These are phyloP conservation scores for Taenioides sp. DNA, from an alignment of 2,797 vertebrate species.

Conservation along the genomic window DNA sequence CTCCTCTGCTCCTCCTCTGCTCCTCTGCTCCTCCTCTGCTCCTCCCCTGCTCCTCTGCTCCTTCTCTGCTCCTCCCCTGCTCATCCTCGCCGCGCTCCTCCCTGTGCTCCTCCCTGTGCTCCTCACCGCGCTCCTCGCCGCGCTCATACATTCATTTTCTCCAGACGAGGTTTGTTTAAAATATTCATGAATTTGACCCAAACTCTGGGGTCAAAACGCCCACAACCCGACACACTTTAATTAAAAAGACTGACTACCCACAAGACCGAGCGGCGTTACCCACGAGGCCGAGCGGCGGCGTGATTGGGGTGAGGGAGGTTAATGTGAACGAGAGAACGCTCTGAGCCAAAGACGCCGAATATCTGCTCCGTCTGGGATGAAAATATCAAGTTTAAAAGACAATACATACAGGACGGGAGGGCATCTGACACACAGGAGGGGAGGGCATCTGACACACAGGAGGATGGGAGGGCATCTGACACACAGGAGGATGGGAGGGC, in stretches of 20 bases:
- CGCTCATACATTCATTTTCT: not conserved
- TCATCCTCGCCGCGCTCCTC: too few species aligned
- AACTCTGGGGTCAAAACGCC: conserved; percentile 79
- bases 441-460: too few species aligned
- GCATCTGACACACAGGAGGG: too few species aligned
- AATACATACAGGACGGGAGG: too few species aligned
- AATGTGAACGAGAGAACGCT: not conserved
- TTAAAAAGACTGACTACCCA: conserved; percentile 69
- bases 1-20: too few species aligned
- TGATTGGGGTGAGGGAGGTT: not conserved
- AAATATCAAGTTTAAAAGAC: not conserved
- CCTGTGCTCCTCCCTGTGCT: too few species aligned
- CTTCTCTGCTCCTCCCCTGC: too few species aligned
- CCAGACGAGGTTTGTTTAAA: conserved; percentile 49
- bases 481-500: too few species aligned
- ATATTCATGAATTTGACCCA: conserved; percentile 81
- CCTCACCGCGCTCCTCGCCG: not conserved
- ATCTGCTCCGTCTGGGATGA: not conserved
- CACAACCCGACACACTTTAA: conserved; percentile 77
- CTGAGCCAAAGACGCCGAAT: not conserved
- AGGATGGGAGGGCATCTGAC: too few species aligned
- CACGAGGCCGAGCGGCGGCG: not conserved
- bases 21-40: too few species aligned
- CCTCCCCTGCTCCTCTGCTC: too few species aligned
- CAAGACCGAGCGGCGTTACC: not conserved